phyloP scores from a whole-genome alignment of 2,888 invertebrate genomes.

The Drosophila buzzatii region DNA sequence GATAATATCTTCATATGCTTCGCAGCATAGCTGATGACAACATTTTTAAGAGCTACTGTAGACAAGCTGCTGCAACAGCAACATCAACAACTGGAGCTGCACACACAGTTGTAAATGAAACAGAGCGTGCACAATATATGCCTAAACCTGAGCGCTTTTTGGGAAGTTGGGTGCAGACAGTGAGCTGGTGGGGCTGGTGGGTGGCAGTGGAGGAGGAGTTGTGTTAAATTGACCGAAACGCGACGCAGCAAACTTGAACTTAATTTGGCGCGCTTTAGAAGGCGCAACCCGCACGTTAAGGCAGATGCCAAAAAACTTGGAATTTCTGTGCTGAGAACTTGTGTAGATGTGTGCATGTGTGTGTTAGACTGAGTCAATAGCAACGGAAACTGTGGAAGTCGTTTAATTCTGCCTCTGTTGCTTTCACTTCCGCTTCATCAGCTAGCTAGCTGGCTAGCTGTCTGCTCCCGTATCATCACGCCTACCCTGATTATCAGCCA shows the following conservation, averaged over 20 bases:
- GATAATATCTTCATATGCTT: slow-evolving; percentile 12
- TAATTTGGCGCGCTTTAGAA: slow-evolving; percentile 49
- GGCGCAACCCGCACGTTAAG: slow-evolving; percentile 44
- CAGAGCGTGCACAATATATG: slow-evolving; percentile 64
- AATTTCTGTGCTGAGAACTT: slow-evolving; percentile 17
- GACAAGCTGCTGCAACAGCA: slow-evolving; percentile 14
- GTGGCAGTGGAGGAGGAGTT: slow-evolving; percentile 11
- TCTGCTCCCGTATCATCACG: slow-evolving; percentile 53
- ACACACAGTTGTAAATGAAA: slow-evolving; percentile 49
- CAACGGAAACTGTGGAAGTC: slow-evolving; percentile 30
- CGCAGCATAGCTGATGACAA: slow-evolving; percentile 33
- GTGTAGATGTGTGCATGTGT: neutral
- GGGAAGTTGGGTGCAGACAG: slow-evolving; percentile 33
- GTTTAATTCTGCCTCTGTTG: slow-evolving; percentile 66
- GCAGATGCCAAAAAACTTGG: slow-evolving; percentile 46
- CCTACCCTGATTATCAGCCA: slow-evolving; percentile 32
- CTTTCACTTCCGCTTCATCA: slow-evolving; percentile 78
- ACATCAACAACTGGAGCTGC: slow-evolving; percentile 25
- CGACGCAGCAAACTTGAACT: slow-evolving; percentile 71
- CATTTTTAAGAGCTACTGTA: slow-evolving; percentile 31
- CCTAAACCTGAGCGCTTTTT: slow-evolving; percentile 47
- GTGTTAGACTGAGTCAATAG: slow-evolving; percentile 20
- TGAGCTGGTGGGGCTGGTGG: neutral
- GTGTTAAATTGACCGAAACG: slow-evolving; percentile 74
- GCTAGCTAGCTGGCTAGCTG: slow-evolving; percentile 28